Evolutionary conservation across 2,888 invertebrate genomes (phyloP), one percentile per base, ranked within the genome.

Genomic region (Netelia melanura): DNA sequence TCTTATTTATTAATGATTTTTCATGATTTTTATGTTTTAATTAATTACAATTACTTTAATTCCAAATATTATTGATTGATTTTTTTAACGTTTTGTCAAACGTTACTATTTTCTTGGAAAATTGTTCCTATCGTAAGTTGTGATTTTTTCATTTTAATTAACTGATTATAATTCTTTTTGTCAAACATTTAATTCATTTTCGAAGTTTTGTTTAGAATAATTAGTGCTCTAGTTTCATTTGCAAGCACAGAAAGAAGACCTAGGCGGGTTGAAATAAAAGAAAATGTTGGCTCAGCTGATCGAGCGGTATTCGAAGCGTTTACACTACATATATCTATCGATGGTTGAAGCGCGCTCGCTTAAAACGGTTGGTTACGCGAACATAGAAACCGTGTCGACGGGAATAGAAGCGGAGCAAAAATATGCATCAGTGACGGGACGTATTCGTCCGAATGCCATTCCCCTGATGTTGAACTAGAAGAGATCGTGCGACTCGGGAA

Each of bases 361-460:
- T 90, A 89, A 91, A 91, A 91, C 88, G 89, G 89, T 86, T 88
- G 91, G 91, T 91, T 92, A 90, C 90, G 90, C 90, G 89, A 89
- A 89, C 91, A 88, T 89, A 84, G 88, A 88, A 38, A 38, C 11
- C 48, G 48, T 48, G 64, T 67, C 62, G 86, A 89, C 90, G 75
- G 83, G 91, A 92, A 92, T 92, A 92, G 91, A 90, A 76, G 62
- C 79, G 85, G 87, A 90, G 90, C 87, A 89, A 90, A 48, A 92
- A 91, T 90, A 89, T 86, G 89, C 91, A 84, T 84, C 87, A 85
- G 86, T 86, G 83, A 85, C 72, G 79, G n/a, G 38, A 64, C 56
- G 58, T 44, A n/a, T 56, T 78, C 76, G 78, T 74, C 25, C 64
- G 67, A 58, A 80, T 72, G 64, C 38, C 56, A 52, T 14, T 74